Base-by-base conservation (phyloP, 2,113 vertebrate genomes). In the Anthoscopus minutus region DNA sequence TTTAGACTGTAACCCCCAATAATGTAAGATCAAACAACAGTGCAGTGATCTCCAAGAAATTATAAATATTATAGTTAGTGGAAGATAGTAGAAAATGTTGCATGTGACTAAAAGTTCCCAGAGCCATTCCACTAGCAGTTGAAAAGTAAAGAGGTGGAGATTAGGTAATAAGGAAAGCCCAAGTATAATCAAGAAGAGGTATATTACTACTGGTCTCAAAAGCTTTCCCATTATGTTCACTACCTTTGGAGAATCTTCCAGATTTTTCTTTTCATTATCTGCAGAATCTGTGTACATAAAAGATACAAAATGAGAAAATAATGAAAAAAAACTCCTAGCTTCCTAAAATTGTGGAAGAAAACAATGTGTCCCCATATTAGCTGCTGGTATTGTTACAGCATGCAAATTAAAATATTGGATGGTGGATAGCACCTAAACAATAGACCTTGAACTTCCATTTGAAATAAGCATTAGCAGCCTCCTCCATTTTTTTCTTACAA, bases 321-420 rank as follows among this genome's bases (percentile, higher is more conserved):
- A 38, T 47, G 25, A 18, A 9, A 15, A 45, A 42, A 53, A 62
- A n/a, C 8, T 6, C 40, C n/a, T n/a, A 40, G 3, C 69, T 92
- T 96, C 95, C 95, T 95, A 93, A 97, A 94, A 95, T 97, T 95
- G 86, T 94, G 44, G 73, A 92, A 94, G 61, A 89, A 94, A 93
- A 94, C 91, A 97, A 94, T 93, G 86, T 84, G 56, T 92, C 92
- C 40, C 73, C 50, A 30, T 80, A 45, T 86, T 89, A 91, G 57
- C 38, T 81, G 51, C 77, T 62, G 72, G 72, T 92, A 86, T 95
- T 97, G 89, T 94, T 97, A 79, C 21, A 81, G 74, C 78, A 45
- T 76, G 21, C 61, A 93, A 81, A 93, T 94, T 91, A 65, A 92
- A 93, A 76, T 84, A n/a, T 38, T 94, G 86, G 81, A 69, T 91